Conservation (phyloP, 2,888 invertebrate species). For the Oscheius sp. region DNA sequence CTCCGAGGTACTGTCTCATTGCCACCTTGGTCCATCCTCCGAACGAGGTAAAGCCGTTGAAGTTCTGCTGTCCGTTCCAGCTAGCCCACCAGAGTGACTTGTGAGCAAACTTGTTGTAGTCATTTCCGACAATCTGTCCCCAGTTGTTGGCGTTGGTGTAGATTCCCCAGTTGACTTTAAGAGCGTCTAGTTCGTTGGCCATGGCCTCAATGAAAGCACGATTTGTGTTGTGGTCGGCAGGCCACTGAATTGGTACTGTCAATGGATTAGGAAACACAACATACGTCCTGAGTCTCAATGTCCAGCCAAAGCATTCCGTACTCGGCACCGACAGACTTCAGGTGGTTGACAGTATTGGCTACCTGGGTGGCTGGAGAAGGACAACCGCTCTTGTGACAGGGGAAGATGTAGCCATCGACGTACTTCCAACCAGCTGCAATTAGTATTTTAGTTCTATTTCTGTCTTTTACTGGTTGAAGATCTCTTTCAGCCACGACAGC, state of each 20-base stretch:
- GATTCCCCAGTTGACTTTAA: slow-evolving; percentile 48
- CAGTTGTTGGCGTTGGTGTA: slow-evolving; percentile 60
- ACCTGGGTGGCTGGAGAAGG: slow-evolving; percentile 41
- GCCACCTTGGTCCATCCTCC: slow-evolving; percentile 51
- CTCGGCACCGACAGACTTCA: slow-evolving; percentile 30
- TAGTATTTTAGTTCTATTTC: neutral
- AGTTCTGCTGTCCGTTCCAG: slow-evolving; percentile 47
- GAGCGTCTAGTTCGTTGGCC: slow-evolving; percentile 29
- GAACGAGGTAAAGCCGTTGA: slow-evolving; percentile 39
- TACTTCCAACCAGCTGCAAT: slow-evolving; percentile 43
- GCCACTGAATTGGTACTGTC: slow-evolving; percentile 16
- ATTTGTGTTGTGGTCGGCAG: slow-evolving; percentile 29
- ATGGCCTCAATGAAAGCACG: slow-evolving; percentile 30
- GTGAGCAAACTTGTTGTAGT: slow-evolving; percentile 44
- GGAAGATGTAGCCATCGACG: slow-evolving; percentile 54
- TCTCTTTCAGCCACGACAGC: no score
- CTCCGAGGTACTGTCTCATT: slow-evolving; percentile 53
- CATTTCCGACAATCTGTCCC: slow-evolving; percentile 56
- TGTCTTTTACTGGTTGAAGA: no score
- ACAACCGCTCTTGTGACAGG: slow-evolving; percentile 43
- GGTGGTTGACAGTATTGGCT: slow-evolving; percentile 31
- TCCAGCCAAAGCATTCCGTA: slow-evolving; percentile 45
- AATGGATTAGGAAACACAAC: neutral
- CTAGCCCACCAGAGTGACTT: slow-evolving; percentile 59
- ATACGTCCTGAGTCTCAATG: slow-evolving; percentile 42